Evolutionary conservation across 2,113 vertebrate species (phyloP).

Genomic region (Platysteira castanea): DNA sequence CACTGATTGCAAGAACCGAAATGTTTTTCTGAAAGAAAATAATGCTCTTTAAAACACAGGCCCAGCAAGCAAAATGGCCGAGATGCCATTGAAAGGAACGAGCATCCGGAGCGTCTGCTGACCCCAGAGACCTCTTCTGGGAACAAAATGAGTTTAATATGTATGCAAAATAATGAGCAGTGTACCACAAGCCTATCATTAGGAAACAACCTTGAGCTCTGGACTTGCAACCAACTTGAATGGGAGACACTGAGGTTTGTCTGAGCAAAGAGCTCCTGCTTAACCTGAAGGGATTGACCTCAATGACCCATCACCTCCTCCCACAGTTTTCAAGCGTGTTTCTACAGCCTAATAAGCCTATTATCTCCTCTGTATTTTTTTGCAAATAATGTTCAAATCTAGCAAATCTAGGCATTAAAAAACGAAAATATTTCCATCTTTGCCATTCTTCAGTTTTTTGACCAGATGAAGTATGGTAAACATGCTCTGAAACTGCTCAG

Average conservation of each 20-base stretch:
- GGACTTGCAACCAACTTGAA: not conserved
- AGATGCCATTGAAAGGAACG: not conserved
- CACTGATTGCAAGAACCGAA: constrained; percentile 39
- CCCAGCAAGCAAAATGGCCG: not conserved
- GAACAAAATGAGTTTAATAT: not conserved
- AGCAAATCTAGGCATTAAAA: not conserved
- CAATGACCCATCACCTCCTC: not conserved
- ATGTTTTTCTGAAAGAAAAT: constrained; percentile 50
- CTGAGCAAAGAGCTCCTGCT: not conserved
- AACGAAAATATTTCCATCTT: not conserved
- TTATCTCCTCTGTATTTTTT: not conserved
- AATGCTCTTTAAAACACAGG: constrained; percentile 13
- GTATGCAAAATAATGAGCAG: not conserved
- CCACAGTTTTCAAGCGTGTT: not conserved
- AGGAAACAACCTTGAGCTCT: not conserved
- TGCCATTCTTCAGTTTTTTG: not conserved
- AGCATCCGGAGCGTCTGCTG: not conserved
- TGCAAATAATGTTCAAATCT: not conserved
- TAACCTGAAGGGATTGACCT: not conserved
- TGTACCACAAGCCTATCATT: not conserved
- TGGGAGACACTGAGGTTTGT: not conserved
- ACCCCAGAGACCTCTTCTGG: not conserved
- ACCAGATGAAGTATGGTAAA: not conserved
- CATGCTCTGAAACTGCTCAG: not conserved
- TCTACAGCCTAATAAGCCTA: not conserved